A percentile compares a stretch with the other conserved stretches of the same genome.
phyloP scores from a whole-genome alignment of 2,113 vertebrate species.

The Myrmophylax atrothorax region DNA sequence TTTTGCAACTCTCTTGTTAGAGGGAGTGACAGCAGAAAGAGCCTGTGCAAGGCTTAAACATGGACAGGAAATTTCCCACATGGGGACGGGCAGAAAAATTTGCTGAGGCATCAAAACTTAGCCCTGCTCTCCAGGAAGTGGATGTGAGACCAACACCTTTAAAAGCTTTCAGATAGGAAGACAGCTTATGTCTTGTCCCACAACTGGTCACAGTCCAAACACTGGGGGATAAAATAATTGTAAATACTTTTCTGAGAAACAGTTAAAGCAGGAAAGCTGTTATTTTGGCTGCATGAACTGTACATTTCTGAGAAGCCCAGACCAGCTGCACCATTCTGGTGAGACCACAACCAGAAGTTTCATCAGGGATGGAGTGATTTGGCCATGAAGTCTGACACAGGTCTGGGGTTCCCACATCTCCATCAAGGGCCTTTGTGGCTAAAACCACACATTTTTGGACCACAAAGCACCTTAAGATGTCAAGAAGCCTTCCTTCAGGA shows the following conservation, averaged over 20 bases:
- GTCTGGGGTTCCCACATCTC: background rate
- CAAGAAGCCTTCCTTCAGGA: background rate
- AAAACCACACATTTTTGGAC: background rate
- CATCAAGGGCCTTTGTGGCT: background rate
- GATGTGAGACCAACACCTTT: conserved; percentile 40
- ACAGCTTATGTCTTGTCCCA: background rate
- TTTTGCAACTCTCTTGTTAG: background rate
- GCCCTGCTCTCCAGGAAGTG: background rate
- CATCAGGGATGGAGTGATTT: background rate
- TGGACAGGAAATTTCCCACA: conserved; percentile 36
- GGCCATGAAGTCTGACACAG: background rate
- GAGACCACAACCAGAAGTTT: background rate
- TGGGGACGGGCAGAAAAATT: background rate
- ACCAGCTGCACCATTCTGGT: background rate
- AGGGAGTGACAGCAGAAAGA: background rate
- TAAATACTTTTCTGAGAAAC: background rate
- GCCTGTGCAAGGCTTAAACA: background rate
- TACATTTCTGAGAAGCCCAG: background rate
- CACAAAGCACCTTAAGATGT: background rate
- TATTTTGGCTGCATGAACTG: background rate
- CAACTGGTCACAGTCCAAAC: background rate
- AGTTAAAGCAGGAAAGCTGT: background rate
- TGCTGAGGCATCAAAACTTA: background rate
- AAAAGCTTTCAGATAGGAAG: background rate
- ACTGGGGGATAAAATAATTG: background rate